Evolutionary conservation across 2,888 invertebrate species (phyloP), one percentile per base, ranked within the genome.

Genomic region (Rutpela maculata): DNA sequence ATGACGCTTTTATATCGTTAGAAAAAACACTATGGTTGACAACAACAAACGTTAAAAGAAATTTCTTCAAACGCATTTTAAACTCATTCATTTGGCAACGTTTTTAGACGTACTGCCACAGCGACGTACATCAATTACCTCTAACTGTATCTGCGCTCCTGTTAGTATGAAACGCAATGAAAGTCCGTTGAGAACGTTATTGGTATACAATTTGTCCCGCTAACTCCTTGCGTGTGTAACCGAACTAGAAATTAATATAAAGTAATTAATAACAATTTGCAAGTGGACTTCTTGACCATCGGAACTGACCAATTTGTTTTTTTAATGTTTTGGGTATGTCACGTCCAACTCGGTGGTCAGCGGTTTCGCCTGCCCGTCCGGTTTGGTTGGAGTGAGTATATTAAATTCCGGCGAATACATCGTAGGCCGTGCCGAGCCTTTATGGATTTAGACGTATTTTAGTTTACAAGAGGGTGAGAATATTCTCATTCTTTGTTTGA

Each of bases 151-250:
- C 85, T 87, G 85, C 69, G 76, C 22, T 70, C 87, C 86, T 86
- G 82, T 60, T 85, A 78, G 72, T 79, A 81, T 80, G 81, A 84
- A 86, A 84, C 85, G 83, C 80, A 81, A 83, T 85, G 84, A 82
- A 87, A 87, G 88, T 88, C 87, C 87, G 87, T 86, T 86, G 86
- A 84, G 85, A 85, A 82, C 83, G 80, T 84, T 82, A 80, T 80
- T 80, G 79, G 81, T 80, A 81, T 78, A 62, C 67, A 35, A 63
- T 62, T 56, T 78, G 66, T 74, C 66, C 66, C 73, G 67, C 65
- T 19, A 59, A 15, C 17, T 35, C 11, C 31, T 55, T 59, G 59
- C 12, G 22, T 26, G 56, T 2, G 18, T 59, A 19, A 59, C 18
- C 22, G 0, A 19, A 59, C 22, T 19, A 18, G 12, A 59, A 22